Conservation (phyloP, 2,113 vertebrate genomes). For the Actenoides hombroni region DNA sequence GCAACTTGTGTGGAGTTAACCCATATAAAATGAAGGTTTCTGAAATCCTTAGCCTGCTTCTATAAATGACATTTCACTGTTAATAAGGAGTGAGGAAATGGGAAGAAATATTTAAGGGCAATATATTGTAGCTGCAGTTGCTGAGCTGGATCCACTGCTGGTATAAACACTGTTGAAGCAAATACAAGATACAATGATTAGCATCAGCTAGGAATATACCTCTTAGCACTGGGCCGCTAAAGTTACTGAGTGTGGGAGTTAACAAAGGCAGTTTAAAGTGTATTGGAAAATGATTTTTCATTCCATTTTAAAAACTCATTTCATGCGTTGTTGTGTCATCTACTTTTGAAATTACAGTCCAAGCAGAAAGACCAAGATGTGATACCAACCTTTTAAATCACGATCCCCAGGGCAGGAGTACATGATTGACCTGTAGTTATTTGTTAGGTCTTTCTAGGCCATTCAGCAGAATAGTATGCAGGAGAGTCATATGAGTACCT, state of each 20-base stretch:
- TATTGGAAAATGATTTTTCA: constrained; percentile 51
- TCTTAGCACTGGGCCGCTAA: constrained; percentile 2
- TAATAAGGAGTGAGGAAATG: constrained; percentile 8
- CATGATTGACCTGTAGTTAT: constrained; percentile 43
- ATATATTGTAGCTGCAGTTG: background rate
- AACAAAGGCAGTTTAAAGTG: constrained; percentile 54
- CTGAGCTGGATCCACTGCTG: background rate
- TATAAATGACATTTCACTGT: background rate
- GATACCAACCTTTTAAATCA: constrained; percentile 27
- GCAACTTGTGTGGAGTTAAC: background rate
- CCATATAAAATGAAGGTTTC: background rate
- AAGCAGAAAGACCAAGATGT: constrained; percentile 33
- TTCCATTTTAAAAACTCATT: constrained; percentile 65
- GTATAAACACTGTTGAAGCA: background rate
- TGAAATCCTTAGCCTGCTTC: constrained; percentile 18
- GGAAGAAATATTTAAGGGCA: background rate
- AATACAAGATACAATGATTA: constrained; percentile 11
- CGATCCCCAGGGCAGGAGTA: constrained; percentile 14
- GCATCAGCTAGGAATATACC: background rate
- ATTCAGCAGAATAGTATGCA: constrained; percentile 35
- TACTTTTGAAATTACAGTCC: constrained; percentile 55
- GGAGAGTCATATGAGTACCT: constrained; percentile 28
- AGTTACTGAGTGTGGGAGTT: constrained; percentile 29
- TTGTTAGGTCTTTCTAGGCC: constrained; percentile 35
- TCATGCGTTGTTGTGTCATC: constrained; percentile 60